Evolutionary conservation across 2,113 vertebrate species (phyloP).

Genomic region (Halcyon malimbica): DNA sequence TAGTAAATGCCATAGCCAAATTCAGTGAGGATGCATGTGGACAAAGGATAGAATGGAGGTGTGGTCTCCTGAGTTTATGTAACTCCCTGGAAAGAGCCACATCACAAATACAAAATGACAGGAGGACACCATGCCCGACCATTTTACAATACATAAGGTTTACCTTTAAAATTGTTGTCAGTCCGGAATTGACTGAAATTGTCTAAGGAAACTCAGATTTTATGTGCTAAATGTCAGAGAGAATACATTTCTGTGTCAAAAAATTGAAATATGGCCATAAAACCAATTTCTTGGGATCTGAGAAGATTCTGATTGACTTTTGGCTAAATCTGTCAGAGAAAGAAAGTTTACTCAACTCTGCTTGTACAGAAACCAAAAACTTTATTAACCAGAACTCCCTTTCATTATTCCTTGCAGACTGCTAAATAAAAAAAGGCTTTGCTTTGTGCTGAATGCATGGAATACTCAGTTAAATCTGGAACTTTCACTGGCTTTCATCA

Average conservation of each 20-base stretch:
- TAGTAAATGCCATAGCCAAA: background rate
- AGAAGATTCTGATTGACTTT: background rate
- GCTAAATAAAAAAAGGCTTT: background rate
- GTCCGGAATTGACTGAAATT: background rate
- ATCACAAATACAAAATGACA: background rate
- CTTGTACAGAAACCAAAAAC: background rate
- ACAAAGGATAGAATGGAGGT: background rate
- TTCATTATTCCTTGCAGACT: background rate
- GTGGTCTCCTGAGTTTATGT: background rate
- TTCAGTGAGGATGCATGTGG: background rate
- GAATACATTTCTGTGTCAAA: background rate
- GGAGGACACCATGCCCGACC: background rate
- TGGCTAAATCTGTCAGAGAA: background rate
- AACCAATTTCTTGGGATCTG: background rate
- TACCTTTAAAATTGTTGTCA: background rate
- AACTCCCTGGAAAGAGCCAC: background rate
- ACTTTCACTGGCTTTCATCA: background rate
- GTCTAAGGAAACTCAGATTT: background rate
- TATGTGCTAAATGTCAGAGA: background rate
- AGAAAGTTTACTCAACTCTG: background rate
- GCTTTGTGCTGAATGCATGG: background rate
- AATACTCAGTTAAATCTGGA: constrained; percentile 11
- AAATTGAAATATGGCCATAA: background rate
- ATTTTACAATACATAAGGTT: background rate
- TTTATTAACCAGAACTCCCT: background rate